Percentiles rank a stretch among this genome's conserved stretches.
phyloP scores from a whole-genome alignment of 2,797 vertebrate genomes.

The Cuniculus paca region DNA sequence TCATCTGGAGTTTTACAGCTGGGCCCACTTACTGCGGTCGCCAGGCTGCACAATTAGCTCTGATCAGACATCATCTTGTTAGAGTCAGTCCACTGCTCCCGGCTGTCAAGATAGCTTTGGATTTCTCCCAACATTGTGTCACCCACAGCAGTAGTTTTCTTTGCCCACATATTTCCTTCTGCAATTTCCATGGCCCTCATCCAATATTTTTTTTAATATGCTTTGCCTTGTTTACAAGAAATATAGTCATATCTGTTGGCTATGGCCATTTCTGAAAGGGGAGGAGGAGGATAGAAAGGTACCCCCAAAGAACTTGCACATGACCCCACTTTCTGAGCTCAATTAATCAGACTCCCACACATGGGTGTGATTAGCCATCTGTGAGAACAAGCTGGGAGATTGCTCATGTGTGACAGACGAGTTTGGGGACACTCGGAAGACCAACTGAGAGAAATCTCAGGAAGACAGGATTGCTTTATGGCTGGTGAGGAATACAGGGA shows the following conservation, averaged over 20 bases:
- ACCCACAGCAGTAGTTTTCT: neutral
- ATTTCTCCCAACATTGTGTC: neutral
- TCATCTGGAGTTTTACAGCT: rapidly evolving
- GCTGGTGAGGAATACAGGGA: neutral
- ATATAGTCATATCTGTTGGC: neutral
- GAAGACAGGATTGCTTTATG: neutral
- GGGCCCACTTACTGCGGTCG: neutral
- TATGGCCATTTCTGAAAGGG: neutral
- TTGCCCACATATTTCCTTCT: neutral
- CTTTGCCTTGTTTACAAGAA: neutral
- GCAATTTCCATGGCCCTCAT: neutral
- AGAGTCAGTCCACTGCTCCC: neutral
- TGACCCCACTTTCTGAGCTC: neutral
- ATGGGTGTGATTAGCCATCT: neutral
- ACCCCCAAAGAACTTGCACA: neutral
- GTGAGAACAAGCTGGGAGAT: neutral
- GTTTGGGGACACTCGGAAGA: neutral
- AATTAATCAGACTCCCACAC: neutral
- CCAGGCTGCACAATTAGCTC: neutral
- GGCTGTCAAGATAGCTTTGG: neutral
- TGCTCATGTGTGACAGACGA: neutral
- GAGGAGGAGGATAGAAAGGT: neutral
- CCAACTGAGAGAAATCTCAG: neutral
- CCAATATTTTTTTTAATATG: neutral
- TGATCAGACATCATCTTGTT: neutral